Evolutionary conservation across 2,888 invertebrate genomes (phyloP).

Genomic region (Zelleria hepariella): DNA sequence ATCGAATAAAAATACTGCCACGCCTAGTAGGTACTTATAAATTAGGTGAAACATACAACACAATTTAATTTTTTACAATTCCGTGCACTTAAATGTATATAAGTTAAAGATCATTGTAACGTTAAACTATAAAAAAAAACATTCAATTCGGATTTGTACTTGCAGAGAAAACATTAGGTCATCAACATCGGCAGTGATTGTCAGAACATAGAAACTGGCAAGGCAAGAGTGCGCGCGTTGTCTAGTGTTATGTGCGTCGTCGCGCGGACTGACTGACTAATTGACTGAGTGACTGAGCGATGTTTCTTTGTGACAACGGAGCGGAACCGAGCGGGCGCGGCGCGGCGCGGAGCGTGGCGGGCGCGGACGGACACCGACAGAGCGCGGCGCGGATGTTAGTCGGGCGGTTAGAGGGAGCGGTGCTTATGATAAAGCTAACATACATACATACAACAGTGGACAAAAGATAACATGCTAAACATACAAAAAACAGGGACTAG

Average conservation of each 20-base stretch:
- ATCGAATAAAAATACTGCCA: constrained; percentile 61
- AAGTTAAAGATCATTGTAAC: constrained; percentile 67
- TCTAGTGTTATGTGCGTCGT: constrained; percentile 14
- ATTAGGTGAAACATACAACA: constrained; percentile 69
- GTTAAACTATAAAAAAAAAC: constrained; percentile 69
- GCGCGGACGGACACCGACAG: constrained; percentile 1
- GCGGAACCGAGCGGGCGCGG: constrained; percentile 42
- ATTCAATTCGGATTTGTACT: constrained; percentile 71
- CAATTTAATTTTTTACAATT: constrained; percentile 64
- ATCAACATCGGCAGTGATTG: constrained; percentile 59
- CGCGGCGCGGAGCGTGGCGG: constrained; percentile 18
- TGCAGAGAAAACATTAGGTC: constrained; percentile 60
- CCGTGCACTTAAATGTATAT: constrained; percentile 66
- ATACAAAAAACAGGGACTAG: constrained; percentile 47
- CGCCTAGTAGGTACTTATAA: constrained; percentile 64
- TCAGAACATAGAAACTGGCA: constrained; percentile 70
- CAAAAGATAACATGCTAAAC: constrained; percentile 51
- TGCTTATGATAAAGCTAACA: constrained; percentile 35
- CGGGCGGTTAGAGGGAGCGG: constrained; percentile 43
- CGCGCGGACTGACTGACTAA: no score
- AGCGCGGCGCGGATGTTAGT: constrained; percentile 22
- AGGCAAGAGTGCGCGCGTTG: constrained; percentile 66
- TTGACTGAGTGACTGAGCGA: no score
- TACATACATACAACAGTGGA: constrained; percentile 38
- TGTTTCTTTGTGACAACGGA: constrained; percentile 64